Base-by-base conservation (phyloP, 2,797 vertebrate species). In the Orientallactaga sibirica region DNA sequence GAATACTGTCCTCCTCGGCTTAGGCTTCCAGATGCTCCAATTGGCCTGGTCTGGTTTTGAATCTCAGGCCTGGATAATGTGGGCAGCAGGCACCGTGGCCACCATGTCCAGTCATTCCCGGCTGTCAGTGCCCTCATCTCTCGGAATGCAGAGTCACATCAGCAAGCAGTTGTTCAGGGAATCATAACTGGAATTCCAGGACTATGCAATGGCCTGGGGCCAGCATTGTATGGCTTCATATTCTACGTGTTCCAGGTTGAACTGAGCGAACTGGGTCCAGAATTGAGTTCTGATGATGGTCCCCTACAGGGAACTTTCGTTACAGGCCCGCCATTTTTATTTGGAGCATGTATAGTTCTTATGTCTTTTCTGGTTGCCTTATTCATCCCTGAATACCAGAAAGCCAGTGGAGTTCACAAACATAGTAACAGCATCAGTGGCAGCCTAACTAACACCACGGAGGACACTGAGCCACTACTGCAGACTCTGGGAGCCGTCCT, bases 221-320 rank as follows among this genome's bases (percentile, higher is more conserved):
- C 99, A 25, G 99, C 99, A 8, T 97, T 99, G 2, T 99, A 99
- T 55, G 99, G 99, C 52, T 99, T 99, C 92, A 98, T 99, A 97
- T 99, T 99, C 98, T 99, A 99, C 97, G 98, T 99, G 92, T 99
- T 99, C 96, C 98, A 99, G 0, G 99, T 99, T 27, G 99, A 99
- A 88, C 98, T 99, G 86, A 99, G 96, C 68, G 99, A 98, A 85
- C 97, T 99, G 91, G 98, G 98, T 83, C 97, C 99, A 19, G 98
- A 99, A 88, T 96, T 98, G 91, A 98, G 83, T 95, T 95, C 98
- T 52, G 98, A 98, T 37, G 98, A 97, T 94, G 97, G 98, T 41
- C 76, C 98, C 61, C 73, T 98, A 79, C 98, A 98, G 99, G 98
- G 95, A 74, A 88, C 97, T 0, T 93, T 98, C n/a, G 97, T 99